Evolutionary conservation across 2,797 vertebrate species (phyloP).

Genomic region (Chelonia mydas): DNA sequence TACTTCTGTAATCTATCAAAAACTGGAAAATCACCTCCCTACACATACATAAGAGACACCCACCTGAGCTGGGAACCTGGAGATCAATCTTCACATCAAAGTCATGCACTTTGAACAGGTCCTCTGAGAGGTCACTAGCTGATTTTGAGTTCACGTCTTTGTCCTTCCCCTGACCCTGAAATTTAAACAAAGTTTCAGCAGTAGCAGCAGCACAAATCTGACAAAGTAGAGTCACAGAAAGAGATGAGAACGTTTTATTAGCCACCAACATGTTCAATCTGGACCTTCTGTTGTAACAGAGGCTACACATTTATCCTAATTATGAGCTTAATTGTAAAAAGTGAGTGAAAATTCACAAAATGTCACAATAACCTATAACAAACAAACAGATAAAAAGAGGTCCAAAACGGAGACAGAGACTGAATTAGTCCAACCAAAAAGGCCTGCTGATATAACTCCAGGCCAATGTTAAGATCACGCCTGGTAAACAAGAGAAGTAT

Average conservation of each 20-base stretch:
- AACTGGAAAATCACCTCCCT: not conserved
- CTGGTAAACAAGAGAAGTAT: not conserved
- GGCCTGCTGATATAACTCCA: not conserved
- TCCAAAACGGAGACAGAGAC: not conserved
- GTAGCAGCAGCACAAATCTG: not conserved
- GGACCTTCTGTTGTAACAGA: not conserved
- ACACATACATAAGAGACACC: constrained; percentile 33
- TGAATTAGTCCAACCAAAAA: not conserved
- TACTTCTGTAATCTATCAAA: not conserved
- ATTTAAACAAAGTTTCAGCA: constrained; percentile 23
- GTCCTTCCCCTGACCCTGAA: constrained; percentile 89
- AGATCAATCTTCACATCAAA: constrained; percentile 99
- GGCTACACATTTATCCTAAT: not conserved
- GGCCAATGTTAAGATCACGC: not conserved
- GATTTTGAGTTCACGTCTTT: constrained; percentile 93
- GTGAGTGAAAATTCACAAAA: not conserved
- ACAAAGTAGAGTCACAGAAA: not conserved
- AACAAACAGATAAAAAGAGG: not conserved
- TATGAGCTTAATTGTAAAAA: not conserved
- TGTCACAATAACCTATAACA: not conserved
- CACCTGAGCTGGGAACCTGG: constrained; percentile 98
- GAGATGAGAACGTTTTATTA: not conserved
- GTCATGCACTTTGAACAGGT: constrained; percentile 99
- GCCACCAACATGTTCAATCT: not conserved
- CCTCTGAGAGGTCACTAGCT: constrained; percentile 97